phyloP scores from a whole-genome alignment of 2,888 invertebrate genomes.

The Leptinotarsa juncta region DNA sequence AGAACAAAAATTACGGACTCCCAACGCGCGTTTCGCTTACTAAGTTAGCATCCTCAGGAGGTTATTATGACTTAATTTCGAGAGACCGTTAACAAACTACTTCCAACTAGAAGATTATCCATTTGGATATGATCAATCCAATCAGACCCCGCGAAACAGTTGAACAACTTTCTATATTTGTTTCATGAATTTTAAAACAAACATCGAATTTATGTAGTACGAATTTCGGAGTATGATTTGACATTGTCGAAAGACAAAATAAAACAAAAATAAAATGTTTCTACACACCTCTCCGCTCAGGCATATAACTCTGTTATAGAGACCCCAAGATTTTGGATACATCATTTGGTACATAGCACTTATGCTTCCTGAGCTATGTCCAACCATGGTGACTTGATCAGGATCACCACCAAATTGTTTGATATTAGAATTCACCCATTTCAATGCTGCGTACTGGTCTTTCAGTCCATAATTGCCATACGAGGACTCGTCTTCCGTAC shows the following conservation, averaged over 20 bases:
- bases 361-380: constrained; percentile 27
- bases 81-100: too few relatives aligned
- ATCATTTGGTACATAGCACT: constrained; percentile 26
- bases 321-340: constrained; percentile 26
- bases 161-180: too few relatives aligned
- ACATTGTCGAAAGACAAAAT: neutral
- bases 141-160: too few relatives aligned
- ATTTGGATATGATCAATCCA: too few relatives aligned
- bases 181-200: too few relatives aligned
- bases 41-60: too few relatives aligned
- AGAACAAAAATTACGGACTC: too few relatives aligned
- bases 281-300: constrained; percentile 24
- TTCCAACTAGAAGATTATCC: too few relatives aligned
- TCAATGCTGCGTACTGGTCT: constrained; percentile 21
- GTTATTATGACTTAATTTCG: too few relatives aligned
- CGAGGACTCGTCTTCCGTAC: constrained; percentile 25
- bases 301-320: constrained; percentile 18
- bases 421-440: constrained; percentile 28
- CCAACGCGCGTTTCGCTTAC: too few relatives aligned
- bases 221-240: neutral
- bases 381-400: constrained; percentile 21
- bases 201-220: too few relatives aligned
- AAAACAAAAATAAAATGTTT: neutral
- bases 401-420: constrained; percentile 28
- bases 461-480: constrained; percentile 28